Base-by-base conservation (phyloP, 2,113 vertebrate species). In the Toxotes chatareus region DNA sequence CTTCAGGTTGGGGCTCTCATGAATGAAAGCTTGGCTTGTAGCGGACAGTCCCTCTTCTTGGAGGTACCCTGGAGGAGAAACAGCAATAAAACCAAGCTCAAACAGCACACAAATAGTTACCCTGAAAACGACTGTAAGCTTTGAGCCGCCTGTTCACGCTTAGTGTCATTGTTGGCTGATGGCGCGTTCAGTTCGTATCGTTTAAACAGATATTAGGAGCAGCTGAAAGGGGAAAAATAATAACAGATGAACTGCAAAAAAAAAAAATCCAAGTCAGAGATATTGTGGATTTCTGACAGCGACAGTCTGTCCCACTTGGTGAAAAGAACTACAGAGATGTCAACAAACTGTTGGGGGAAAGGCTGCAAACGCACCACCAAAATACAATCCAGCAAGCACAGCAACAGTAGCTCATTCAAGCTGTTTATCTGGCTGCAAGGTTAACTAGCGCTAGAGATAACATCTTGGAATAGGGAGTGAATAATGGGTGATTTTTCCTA, bases 1-100 rank as follows among this genome's bases (percentile, higher is more conserved):
- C 86, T 97, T 99, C 88, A 99, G 94, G 87, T 97, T 95, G n/a
- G 97, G 96, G 78, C 97, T 97, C 94, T 99, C 98, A 17, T 96
- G 92, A 79, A 99, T 98, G 90, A 99, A 99, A 0, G 97, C 94
- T 90, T 93, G 95, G 90, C 96, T 97, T 19, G 98, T 97, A 67
- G 95, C 94, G 64, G 91, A 93, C 81, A 99, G 96, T 23, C 98
- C 98, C 93, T 99, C 98, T 81, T 99, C 97, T 83, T 99, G 98
- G 60, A 99, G 95, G 76, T 99, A 99, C 4, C 98, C 98, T 99
- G 88, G 2, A 11, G 3, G 8, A 42, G 4, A 47, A 19, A 27
- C 0, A 31, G 34, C 53, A 27, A 11, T 13, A 36, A 9, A 42
- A 7, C 17, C 17, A 47, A 27, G 3, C 17, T 1, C 13, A 76